Conservation (phyloP, 2,888 invertebrate genomes). For the Sericinus montela region DNA sequence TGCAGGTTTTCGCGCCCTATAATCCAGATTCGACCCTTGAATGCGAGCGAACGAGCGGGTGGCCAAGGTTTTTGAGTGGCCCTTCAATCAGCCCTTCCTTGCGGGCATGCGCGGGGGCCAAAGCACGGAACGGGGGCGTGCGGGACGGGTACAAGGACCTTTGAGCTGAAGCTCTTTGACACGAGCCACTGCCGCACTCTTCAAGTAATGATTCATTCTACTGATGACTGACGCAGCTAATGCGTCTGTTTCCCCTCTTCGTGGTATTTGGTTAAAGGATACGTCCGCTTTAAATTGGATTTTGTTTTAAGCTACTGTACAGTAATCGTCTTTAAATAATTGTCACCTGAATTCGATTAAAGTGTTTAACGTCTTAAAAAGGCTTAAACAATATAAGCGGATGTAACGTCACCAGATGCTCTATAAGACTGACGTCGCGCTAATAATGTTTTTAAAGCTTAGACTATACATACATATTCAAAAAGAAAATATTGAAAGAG, state of each 20-base stretch:
- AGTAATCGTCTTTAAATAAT: conserved; percentile 26
- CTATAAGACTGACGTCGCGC: conserved; percentile 5
- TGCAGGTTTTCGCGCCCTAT: conserved; percentile 75
- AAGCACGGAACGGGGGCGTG: conserved; percentile 32
- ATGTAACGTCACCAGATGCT: not conserved
- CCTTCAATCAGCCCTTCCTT: conserved; percentile 77
- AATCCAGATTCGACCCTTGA: conserved; percentile 76
- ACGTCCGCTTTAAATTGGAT: conserved; percentile 45
- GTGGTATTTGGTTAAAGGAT: conserved; percentile 57
- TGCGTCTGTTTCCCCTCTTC: conserved; percentile 54
- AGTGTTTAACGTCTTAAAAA: conserved; percentile 9
- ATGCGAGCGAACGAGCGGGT: conserved; percentile 75
- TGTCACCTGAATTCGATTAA: conserved; percentile 3
- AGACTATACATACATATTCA: too few relatives aligned
- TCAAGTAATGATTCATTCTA: conserved; percentile 79
- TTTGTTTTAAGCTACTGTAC: conserved; percentile 23
- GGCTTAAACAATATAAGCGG: conserved; percentile 8
- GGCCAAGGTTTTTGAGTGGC: conserved; percentile 76
- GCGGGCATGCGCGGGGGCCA: conserved; percentile 50
- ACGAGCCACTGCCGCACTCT: conserved; percentile 77
- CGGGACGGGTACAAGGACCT: conserved; percentile 59
- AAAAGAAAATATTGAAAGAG: too few relatives aligned
- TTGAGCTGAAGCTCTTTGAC: conserved; percentile 77
- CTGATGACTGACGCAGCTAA: conserved; percentile 77
- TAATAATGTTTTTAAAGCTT: too few relatives aligned